A percentile compares a stretch with the other conserved stretches of the same genome.
Evolutionary conservation across 2,113 vertebrate species (phyloP).

Genomic region (Varanus komodoensis): DNA sequence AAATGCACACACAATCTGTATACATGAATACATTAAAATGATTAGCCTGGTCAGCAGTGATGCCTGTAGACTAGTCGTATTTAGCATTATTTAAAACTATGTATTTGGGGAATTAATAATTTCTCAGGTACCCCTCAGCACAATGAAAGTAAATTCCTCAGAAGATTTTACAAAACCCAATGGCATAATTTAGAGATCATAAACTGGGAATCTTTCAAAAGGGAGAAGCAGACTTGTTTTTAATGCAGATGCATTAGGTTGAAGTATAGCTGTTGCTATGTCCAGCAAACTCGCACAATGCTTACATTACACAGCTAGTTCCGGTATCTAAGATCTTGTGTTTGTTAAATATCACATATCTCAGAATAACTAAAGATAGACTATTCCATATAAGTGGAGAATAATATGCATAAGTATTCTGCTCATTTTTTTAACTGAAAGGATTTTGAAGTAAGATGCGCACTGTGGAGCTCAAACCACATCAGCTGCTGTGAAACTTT

Average conservation of each 20-base stretch:
- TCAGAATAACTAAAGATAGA: constrained; percentile 24
- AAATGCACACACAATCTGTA: not conserved
- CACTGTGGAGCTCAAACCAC: not conserved
- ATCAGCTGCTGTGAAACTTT: constrained; percentile 10
- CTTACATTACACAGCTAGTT: not conserved
- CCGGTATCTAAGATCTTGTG: not conserved
- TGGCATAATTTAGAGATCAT: not conserved
- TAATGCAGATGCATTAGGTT: too few species aligned
- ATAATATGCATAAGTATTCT: not conserved
- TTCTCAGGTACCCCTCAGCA: not conserved
- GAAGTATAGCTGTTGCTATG: constrained; percentile 31
- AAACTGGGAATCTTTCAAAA: not conserved
- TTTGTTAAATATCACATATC: not conserved
- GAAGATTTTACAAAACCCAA: not conserved
- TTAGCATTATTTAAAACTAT: not conserved
- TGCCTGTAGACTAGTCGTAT: not conserved
- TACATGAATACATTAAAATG: not conserved
- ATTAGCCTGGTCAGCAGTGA: not conserved
- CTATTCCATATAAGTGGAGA: constrained; percentile 12
- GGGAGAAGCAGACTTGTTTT: constrained; percentile 11
- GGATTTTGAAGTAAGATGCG: constrained; percentile 18
- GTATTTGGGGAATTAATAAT: not conserved
- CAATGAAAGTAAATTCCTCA: not conserved
- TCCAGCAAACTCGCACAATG: not conserved
- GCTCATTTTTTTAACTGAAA: constrained; percentile 37